Percentiles rank a stretch among this genome's conserved stretches.
Conservation (phyloP, 2,888 invertebrate genomes). For the Drosophila subquinaria region DNA sequence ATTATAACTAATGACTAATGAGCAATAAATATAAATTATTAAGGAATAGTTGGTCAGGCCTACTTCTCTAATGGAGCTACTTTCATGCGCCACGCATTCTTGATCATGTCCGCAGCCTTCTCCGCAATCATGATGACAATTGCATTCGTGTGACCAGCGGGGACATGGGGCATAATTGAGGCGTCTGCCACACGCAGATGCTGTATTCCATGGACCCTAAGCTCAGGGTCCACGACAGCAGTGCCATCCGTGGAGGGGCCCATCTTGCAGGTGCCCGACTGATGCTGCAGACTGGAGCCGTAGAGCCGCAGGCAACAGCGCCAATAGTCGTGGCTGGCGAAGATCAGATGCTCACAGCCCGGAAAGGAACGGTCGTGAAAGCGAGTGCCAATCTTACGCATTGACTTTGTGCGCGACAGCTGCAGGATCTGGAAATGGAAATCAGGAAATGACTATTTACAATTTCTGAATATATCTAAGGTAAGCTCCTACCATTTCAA, state of each 20-base stretch:
- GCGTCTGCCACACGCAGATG: slow-evolving; percentile 87
- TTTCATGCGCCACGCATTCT: slow-evolving; percentile 85
- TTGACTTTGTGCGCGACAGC: slow-evolving; percentile 86
- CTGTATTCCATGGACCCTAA: slow-evolving; percentile 87
- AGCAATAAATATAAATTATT: slow-evolving; percentile 55
- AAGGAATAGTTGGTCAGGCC: not conserved
- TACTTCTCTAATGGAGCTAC: slow-evolving; percentile 34
- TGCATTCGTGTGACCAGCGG: slow-evolving; percentile 87
- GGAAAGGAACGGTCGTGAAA: slow-evolving; percentile 88
- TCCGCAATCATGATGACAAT: slow-evolving; percentile 88
- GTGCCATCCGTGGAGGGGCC: slow-evolving; percentile 87
- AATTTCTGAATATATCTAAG: not conserved
- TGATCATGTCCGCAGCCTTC: slow-evolving; percentile 87
- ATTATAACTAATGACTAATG: slow-evolving; percentile 44
- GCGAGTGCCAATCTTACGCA: slow-evolving; percentile 86
- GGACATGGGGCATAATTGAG: slow-evolving; percentile 88
- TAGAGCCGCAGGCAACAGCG: slow-evolving; percentile 90
- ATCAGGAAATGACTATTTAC: fast-evolving
- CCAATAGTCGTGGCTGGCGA: slow-evolving; percentile 91
- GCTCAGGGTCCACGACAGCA: slow-evolving; percentile 88
- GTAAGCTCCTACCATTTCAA: slow-evolving; percentile 87
- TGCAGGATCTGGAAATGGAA: slow-evolving; percentile 86
- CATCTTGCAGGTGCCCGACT: slow-evolving; percentile 90
- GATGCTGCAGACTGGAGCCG: slow-evolving; percentile 90
- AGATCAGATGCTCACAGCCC: slow-evolving; percentile 88